Percentiles rank a stretch among this genome's conserved stretches.
Conservation (phyloP, 1,140 invertebrate genomes). For the Euschistus heros region DNA sequence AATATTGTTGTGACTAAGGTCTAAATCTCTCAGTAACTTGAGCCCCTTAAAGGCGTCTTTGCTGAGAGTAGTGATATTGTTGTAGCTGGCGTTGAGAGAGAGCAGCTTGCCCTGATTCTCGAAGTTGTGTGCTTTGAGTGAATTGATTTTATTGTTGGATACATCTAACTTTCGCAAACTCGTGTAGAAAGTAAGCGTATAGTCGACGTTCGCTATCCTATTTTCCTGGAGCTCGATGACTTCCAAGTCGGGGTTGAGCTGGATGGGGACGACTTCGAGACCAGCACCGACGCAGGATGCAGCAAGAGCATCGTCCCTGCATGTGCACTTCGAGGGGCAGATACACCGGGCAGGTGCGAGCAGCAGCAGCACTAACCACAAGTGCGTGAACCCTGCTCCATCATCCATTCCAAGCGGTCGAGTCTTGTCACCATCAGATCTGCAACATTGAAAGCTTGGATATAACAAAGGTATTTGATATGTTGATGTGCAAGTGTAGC, state of each 20-base stretch:
- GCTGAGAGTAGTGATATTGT: conserved; percentile 53
- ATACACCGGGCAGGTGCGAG: conserved; percentile 42
- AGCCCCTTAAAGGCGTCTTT: conserved; percentile 68
- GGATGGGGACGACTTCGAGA: conserved; percentile 74
- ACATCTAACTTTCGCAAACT: conserved; percentile 65
- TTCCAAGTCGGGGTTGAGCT: conserved; percentile 70
- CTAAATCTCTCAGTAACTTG: conserved; percentile 49
- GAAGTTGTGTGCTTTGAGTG: conserved; percentile 67
- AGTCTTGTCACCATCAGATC: conserved; percentile 23
- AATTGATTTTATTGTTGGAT: conserved; percentile 66
- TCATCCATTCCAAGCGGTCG: conserved; percentile 20
- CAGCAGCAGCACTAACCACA: conserved; percentile 22
- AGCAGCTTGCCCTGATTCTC: conserved; percentile 56
- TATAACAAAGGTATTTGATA: not conserved
- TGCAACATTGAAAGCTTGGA: conserved; percentile 16
- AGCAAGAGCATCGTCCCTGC: conserved; percentile 63
- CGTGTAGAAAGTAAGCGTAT: conserved; percentile 66
- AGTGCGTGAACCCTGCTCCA: conserved; percentile 16
- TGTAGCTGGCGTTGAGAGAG: conserved; percentile 63
- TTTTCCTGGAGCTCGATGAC: conserved; percentile 67
- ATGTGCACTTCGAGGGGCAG: conserved; percentile 67
- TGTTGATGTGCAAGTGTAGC: not conserved
- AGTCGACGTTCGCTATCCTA: conserved; percentile 56
- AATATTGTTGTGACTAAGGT: conserved; percentile 68
- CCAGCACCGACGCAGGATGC: conserved; percentile 61